These are phyloP conservation scores for Acanthosepion lycidas DNA, from an alignment of 2,888 invertebrate genomes.

Conservation along the genomic window DNA sequence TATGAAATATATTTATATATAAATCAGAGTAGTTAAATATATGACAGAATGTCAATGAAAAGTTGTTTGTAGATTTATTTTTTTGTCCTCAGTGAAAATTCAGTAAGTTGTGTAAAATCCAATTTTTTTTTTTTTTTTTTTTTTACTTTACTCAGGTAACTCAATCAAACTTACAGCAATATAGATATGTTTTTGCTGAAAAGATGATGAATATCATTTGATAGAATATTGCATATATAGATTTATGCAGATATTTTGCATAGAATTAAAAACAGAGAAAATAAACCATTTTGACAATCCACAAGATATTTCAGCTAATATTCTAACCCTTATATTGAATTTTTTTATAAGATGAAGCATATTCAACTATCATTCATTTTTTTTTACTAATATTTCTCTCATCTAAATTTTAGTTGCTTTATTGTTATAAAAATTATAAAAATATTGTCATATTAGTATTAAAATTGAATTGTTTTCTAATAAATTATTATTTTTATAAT, in stretches of 20 bases:
- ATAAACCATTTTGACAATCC: neutral
- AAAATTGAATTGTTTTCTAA: too few species aligned
- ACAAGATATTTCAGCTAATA: too few species aligned
- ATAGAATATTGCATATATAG: neutral
- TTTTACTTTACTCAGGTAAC: neutral
- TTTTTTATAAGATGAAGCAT: too few species aligned
- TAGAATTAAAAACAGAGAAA: neutral
- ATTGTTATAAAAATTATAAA: too few species aligned
- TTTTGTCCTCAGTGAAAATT: neutral
- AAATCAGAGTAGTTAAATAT: too few species aligned
- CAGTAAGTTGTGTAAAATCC: neutral
- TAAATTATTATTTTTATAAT: too few species aligned
- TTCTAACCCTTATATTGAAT: too few species aligned
- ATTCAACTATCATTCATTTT: too few species aligned
- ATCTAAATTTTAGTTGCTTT: too few species aligned
- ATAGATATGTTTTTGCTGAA: neutral
- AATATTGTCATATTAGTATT: too few species aligned
- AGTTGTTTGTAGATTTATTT: neutral
- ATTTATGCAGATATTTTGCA: neutral
- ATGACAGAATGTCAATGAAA: neutral
- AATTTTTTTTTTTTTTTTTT: neutral
- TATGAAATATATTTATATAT: neutral
- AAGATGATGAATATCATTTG: slow-evolving; percentile 6
- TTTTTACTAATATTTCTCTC: too few species aligned
- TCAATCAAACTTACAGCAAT: neutral